Conservation (phyloP, 1,140 invertebrate species). For the Caerostris darwini region DNA sequence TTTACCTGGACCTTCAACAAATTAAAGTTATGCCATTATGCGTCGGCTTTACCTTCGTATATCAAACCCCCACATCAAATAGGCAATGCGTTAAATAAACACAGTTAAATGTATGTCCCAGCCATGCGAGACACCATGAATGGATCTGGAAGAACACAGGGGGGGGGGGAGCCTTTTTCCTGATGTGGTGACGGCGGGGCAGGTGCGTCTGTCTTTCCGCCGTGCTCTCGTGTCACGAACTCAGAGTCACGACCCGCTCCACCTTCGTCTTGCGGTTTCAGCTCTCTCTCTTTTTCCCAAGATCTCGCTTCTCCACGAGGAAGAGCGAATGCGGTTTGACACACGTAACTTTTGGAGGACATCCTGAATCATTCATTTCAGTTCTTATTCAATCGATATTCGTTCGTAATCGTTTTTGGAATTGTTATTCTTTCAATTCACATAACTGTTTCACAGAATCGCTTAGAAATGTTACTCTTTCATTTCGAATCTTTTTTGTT, state of each 20-base stretch:
- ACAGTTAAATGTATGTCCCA: neutral
- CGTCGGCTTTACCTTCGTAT: neutral
- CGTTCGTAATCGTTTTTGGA: too few relatives aligned
- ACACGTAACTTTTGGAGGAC: neutral
- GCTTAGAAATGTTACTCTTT: too few relatives aligned
- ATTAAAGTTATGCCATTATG: too few relatives aligned
- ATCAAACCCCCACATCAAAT: neutral
- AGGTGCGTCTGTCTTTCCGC: slow-evolving; percentile 50
- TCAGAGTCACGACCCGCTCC: slow-evolving; percentile 40
- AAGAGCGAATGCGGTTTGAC: neutral
- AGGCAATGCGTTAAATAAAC: neutral
- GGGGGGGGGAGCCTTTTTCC: neutral
- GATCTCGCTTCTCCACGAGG: neutral
- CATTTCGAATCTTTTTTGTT: too few relatives aligned
- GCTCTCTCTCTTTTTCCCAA: neutral
- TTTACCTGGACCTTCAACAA: too few relatives aligned
- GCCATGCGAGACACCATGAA: neutral
- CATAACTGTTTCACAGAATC: too few relatives aligned
- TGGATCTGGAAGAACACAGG: neutral
- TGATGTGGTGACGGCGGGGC: slow-evolving; percentile 15
- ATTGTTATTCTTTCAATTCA: too few relatives aligned
- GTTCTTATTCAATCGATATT: too few relatives aligned
- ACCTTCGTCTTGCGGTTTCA: slow-evolving; percentile 17
- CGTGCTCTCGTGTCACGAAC: slow-evolving; percentile 50
- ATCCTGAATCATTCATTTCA: neutral